Conservation (phyloP, 2,888 invertebrate species). For the Meganola albula region DNA sequence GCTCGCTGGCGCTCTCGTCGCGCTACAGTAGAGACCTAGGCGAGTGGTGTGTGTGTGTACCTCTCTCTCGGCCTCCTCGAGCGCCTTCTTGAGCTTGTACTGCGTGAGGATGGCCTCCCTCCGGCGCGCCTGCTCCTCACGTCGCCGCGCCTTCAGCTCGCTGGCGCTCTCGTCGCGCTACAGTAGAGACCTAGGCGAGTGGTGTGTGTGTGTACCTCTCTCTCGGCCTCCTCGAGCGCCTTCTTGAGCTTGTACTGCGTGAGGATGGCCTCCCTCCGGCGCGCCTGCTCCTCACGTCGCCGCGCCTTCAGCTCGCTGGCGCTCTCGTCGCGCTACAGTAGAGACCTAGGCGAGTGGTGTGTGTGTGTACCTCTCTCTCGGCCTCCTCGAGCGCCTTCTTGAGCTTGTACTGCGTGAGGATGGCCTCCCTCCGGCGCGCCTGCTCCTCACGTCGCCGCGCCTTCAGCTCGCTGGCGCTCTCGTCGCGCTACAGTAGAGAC, state of each 20-base stretch:
- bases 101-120: background rate
- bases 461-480: background rate
- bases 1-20: too few relatives aligned
- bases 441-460: constrained; percentile 80
- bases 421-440: constrained; percentile 84
- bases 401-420: constrained; percentile 89
- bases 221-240: constrained; percentile 87
- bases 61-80: background rate
- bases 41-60: too few relatives aligned
- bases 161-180: too few relatives aligned
- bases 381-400: constrained; percentile 91
- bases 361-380: constrained; percentile 80
- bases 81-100: background rate
- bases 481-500: too few relatives aligned
- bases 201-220: constrained; percentile 69
- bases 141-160: background rate
- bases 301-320: background rate
- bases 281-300: background rate
- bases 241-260: constrained; percentile 92
- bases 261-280: constrained; percentile 36
- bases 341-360: too few relatives aligned
- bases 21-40: too few relatives aligned
- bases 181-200: too few relatives aligned
- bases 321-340: too few relatives aligned
- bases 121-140: background rate